A percentile compares a stretch with the other conserved stretches of the same genome.
phyloP scores from a whole-genome alignment of 2,888 invertebrate species.

The Onchidella celtica region DNA sequence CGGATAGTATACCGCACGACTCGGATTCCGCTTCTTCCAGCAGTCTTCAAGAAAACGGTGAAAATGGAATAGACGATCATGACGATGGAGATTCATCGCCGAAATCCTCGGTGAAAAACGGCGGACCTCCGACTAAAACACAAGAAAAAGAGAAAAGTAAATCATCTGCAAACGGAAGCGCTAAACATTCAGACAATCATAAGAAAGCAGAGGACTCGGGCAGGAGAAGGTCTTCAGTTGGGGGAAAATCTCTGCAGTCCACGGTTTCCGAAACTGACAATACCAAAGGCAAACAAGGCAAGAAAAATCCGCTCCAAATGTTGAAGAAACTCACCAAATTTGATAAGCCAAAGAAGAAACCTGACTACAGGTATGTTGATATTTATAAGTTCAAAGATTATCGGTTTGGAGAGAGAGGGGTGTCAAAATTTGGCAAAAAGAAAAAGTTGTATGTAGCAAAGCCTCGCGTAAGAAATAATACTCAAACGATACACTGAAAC shows the following conservation, averaged over 20 bases:
- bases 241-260: not conserved
- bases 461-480: too few species aligned
- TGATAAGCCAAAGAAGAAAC: conserved; percentile 31
- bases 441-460: too few species aligned
- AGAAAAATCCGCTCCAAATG: conserved; percentile 33
- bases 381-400: too few species aligned
- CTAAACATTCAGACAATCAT: not conserved
- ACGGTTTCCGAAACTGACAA: conserved; percentile 12
- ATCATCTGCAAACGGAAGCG: not conserved
- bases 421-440: too few species aligned
- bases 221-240: too few species aligned
- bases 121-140: not conserved
- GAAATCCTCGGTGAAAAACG: not conserved
- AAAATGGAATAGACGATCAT: not conserved
- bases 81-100: not conserved
- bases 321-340: conserved; percentile 42
- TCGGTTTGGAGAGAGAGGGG: too few species aligned
- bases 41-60: conserved; percentile 27
- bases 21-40: conserved; percentile 43
- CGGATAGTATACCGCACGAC: conserved; percentile 12
- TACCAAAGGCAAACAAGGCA: not conserved
- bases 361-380: conserved; percentile 25
- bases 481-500: too few species aligned
- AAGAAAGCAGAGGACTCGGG: too few species aligned
- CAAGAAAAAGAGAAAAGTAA: not conserved